Base-by-base conservation (phyloP, 2,797 vertebrate species). In the Diplodus puntazzo region DNA sequence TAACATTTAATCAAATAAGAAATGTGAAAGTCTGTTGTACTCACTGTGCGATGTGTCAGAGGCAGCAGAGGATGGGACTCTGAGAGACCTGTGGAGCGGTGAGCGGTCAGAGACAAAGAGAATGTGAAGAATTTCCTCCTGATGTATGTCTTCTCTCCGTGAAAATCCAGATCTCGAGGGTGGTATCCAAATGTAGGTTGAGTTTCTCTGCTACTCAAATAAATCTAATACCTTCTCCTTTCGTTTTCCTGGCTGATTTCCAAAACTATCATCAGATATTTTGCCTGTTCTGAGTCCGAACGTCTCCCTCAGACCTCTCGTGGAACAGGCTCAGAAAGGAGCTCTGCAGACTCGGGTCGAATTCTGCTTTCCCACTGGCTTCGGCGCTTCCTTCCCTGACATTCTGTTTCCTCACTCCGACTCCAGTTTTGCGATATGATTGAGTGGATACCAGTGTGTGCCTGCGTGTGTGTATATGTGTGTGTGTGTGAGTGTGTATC, bases 321-420 rank as follows among this genome's bases (percentile, higher is more conserved):
- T n/a, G 16, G 65, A 75, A 12, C 9, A 1, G 10, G 23, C 42
- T 81, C 67, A 92, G 65, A 85, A 73, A 72, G 60, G 55, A 78
- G 64, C 60, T 82, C 46, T 60, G 66, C 18, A 60, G 60, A 66
- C 86, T 78, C 45, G 34, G 83, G 77, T 55, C 75, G 81, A 90
- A 87, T 10, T 80, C 77, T 87, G 82, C 89, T 88, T 87, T 92
- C 89, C 87, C 80, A 81, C 86, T 84, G 87, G 74, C 89, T 89
- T 88, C 90, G 72, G 83, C 58, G 77, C 83, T 94, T 95, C 91
- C 92, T 94, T 94, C 88, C 90, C 92, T 94, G 89, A 87, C 89
- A 91, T 88, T 79, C 91, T 91, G 91, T 88, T 95, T 95, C 94
- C 94, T 95, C 88, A 77, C 88, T 88, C 83, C 60, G 75, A 77